Evolutionary conservation across 2,888 invertebrate species (phyloP).

Genomic region (Leptopterna dolabrata): DNA sequence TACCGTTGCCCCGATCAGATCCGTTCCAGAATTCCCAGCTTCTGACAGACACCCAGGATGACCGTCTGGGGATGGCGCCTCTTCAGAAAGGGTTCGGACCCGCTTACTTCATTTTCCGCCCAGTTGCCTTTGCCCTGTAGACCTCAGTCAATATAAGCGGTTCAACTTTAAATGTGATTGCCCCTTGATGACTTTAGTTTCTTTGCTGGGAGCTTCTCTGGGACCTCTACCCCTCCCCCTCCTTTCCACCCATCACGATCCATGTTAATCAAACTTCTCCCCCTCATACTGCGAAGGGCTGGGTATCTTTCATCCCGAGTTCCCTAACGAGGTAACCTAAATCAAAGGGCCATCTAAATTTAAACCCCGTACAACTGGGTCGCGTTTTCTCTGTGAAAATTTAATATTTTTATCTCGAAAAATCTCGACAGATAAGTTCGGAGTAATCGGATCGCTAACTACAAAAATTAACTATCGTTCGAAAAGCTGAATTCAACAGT

Average conservation of each 20-base stretch:
- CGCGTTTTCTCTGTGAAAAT: neutral
- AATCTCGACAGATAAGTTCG: neutral
- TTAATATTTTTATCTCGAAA: conserved; percentile 17
- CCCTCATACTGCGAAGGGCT: neutral
- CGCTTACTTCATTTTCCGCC: conserved; percentile 46
- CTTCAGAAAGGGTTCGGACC: neutral
- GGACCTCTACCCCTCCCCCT: neutral
- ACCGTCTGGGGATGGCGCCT: neutral
- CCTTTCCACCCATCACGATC: conserved; percentile 5
- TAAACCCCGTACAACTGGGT: conserved; percentile 11
- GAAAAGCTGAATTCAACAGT: too few relatives aligned
- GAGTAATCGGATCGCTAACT: too few relatives aligned
- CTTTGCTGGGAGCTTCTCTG: conserved; percentile 19
- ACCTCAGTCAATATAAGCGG: conserved; percentile 49
- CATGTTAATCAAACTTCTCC: conserved; percentile 51
- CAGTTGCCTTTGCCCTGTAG: neutral
- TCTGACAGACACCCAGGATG: too few relatives aligned
- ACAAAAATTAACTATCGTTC: too few relatives aligned
- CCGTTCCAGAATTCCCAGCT: too few relatives aligned
- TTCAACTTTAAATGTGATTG: conserved; percentile 49
- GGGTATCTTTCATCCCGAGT: conserved; percentile 18
- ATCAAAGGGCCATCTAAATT: conserved; percentile 47
- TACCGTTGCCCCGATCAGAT: too few relatives aligned
- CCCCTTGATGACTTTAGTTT: conserved; percentile 51
- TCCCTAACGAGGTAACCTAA: conserved; percentile 45